Base-by-base conservation (phyloP, 2,888 invertebrate genomes). In the Aporophyla nigra region DNA sequence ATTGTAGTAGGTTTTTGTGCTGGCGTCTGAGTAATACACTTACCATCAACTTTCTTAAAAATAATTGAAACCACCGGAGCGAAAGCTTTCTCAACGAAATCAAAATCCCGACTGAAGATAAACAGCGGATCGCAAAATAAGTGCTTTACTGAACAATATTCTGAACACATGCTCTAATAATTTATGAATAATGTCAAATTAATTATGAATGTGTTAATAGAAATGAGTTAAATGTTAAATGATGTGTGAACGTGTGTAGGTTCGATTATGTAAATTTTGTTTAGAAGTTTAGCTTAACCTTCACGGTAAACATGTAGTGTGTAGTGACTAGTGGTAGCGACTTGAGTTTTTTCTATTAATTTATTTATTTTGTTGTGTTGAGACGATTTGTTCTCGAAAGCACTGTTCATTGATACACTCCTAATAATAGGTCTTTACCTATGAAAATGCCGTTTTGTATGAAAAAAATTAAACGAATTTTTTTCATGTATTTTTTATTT, bases 251-350 rank as follows among this genome's bases (percentile, higher is more conserved):
- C 77, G 78, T 70, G 84, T 61, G 76, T 76, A 21, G 27, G 27
- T 86, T 82, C 43, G 33, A 87, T 86, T 86, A 86, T 86, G 86
- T 9, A 71, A 86, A 86, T 85, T 19, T 27, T 33, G 65, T 68
- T 59, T 62, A 12, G 21, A 16, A n/a, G 24, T 61, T 21, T 24
- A 46, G 49, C 12, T 40, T 16, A 33, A 33, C 33, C 2, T 33
- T 33, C 2, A 16, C 40, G 56, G 63, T 56, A 70, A 78, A 53
- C 49, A 63, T 27, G 24, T 7, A 54, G 27, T 19, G 51, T n/a
- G n/a, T n/a, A n/a, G 59, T 14, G 9, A 33, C 3, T n/a, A n/a
- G 59, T 24, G 19, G 43, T n/a, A 40, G n/a, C 10, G 40, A 7
- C 9, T 43, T 5, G 19, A 43, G 5, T 43, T 5, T 16, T 63